These are phyloP conservation scores for Myodes glareolus DNA, from an alignment of 2,113 vertebrate genomes.

Conservation along the genomic window DNA sequence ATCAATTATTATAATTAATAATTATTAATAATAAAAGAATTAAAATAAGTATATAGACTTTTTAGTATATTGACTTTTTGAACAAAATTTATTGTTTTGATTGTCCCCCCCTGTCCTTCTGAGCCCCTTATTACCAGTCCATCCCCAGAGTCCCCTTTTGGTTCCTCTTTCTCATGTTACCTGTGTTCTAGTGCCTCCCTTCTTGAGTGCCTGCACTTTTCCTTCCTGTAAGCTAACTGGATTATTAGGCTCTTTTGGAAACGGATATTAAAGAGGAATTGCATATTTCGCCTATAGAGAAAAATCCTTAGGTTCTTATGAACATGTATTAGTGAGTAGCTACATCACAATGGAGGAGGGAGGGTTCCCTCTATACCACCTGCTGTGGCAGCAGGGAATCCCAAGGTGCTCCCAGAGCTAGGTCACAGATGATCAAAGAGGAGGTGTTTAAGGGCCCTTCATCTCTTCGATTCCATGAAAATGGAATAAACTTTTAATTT, in stretches of 20 bases:
- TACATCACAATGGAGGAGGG: background rate
- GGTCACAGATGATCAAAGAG: background rate
- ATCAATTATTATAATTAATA: background rate
- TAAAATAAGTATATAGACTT: background rate
- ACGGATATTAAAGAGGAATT: background rate
- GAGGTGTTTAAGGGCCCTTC: conserved; percentile 8
- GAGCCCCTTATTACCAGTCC: background rate
- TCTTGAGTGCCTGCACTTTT: background rate
- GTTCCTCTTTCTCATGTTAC: no score
- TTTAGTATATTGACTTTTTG: background rate
- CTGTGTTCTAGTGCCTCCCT: background rate
- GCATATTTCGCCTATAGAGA: background rate
- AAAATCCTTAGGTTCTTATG: background rate
- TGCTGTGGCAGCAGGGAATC: background rate
- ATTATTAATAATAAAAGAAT: background rate
- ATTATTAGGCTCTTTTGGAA: background rate
- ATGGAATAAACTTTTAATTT: conserved; percentile 14
- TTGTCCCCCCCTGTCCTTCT: background rate
- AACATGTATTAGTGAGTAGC: background rate
- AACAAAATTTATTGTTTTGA: background rate
- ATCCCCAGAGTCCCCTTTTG: background rate
- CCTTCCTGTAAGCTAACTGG: background rate
- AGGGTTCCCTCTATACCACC: background rate
- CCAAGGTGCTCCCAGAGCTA: background rate
- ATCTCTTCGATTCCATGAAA: conserved; percentile 32